Evolutionary conservation across 2,888 invertebrate genomes (phyloP).

Genomic region (Lithophane leautieri): DNA sequence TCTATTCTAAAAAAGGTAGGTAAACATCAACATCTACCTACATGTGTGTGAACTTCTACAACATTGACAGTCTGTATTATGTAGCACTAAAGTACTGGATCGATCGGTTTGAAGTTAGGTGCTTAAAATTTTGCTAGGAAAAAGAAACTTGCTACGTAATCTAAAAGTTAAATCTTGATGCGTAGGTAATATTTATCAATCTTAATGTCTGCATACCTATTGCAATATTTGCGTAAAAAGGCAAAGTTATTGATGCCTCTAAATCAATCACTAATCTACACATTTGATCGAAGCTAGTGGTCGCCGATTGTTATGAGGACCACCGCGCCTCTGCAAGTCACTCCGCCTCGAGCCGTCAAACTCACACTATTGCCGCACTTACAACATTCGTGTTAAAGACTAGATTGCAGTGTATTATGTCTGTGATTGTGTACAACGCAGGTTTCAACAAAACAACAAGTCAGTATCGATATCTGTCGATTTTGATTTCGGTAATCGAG

Average conservation of each 20-base stretch:
- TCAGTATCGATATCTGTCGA: slow-evolving; percentile 83
- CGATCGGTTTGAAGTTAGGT: background rate
- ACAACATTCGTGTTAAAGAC: slow-evolving; percentile 44
- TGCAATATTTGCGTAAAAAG: background rate
- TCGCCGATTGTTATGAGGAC: slow-evolving; percentile 82
- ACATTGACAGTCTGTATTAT: background rate
- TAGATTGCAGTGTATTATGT: slow-evolving; percentile 42
- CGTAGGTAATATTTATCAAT: background rate
- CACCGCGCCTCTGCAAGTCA: slow-evolving; percentile 88
- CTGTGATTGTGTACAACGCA: slow-evolving; percentile 65
- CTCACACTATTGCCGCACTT: slow-evolving; percentile 57
- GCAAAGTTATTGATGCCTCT: slow-evolving; percentile 44
- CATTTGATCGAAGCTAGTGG: slow-evolving; percentile 74
- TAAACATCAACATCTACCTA: too few relatives aligned
- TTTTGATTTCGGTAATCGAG: slow-evolving; percentile 83
- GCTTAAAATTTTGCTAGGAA: background rate
- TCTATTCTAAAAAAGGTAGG: too few relatives aligned
- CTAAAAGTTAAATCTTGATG: background rate
- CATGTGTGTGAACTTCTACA: too few relatives aligned
- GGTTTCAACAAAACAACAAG: slow-evolving; percentile 77
- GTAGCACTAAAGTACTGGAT: background rate
- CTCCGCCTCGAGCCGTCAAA: slow-evolving; percentile 62
- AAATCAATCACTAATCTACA: slow-evolving; percentile 49
- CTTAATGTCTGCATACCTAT: background rate
- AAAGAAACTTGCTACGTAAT: background rate